Conservation (phyloP, 92 coral and sea anemone genomes). For the Epizoanthus fatuus region DNA sequence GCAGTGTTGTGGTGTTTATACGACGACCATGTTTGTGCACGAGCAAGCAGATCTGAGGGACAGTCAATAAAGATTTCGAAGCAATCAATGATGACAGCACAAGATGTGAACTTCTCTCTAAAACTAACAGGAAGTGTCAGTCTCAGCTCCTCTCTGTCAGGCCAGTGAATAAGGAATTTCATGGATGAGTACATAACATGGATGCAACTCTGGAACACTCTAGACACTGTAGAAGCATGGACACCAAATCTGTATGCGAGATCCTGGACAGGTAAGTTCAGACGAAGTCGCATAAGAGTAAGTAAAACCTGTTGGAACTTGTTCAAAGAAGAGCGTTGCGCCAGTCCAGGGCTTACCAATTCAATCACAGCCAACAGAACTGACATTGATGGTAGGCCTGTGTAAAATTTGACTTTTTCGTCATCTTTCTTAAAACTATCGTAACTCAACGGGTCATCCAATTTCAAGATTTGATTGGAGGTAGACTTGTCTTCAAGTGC, state of each 20-base stretch:
- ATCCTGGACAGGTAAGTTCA: conserved; percentile 67
- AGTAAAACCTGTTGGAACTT: conserved; percentile 53
- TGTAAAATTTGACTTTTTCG: conserved; percentile 49
- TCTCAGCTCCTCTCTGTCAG: conserved; percentile 69
- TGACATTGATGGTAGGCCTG: conserved; percentile 47
- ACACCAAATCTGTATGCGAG: conserved; percentile 63
- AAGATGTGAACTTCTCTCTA: conserved; percentile 61
- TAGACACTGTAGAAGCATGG: conserved; percentile 71
- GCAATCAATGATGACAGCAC: conserved; percentile 79
- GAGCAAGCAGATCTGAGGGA: conserved; percentile 61
- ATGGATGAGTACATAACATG: conserved; percentile 48
- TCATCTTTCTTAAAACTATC: conserved; percentile 30
- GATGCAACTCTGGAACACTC: conserved; percentile 68
- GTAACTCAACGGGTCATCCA: not conserved
- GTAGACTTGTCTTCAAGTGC: not conserved
- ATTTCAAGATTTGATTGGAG: not conserved
- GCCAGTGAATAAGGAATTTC: conserved; percentile 68
- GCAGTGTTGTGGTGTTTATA: conserved; percentile 57
- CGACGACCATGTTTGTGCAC: conserved; percentile 73
- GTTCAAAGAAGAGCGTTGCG: conserved; percentile 12
- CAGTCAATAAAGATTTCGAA: conserved; percentile 77
- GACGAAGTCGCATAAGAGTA: conserved; percentile 53
- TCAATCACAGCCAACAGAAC: conserved; percentile 56
- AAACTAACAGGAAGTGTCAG: conserved; percentile 68
- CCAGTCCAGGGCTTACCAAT: conserved; percentile 48